Percentiles rank a stretch among this genome's conserved stretches.
Conservation (phyloP, 2,113 vertebrate species). For the Prinia subflava region DNA sequence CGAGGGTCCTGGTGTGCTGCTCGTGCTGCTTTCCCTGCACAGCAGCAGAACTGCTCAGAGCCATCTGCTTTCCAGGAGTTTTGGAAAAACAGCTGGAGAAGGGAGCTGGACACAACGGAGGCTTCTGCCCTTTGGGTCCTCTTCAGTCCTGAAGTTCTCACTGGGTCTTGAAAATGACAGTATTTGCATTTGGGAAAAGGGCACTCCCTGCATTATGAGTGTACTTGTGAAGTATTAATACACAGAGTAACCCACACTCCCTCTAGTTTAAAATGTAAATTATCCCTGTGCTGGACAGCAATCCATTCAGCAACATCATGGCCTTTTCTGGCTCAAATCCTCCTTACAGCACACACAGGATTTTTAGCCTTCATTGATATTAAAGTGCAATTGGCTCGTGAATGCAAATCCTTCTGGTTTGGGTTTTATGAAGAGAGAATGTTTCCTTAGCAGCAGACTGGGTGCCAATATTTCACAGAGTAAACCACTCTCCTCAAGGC, state of each 20-base stretch:
- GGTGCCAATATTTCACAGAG: background rate
- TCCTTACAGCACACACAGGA: background rate
- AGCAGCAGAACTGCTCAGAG: conserved; percentile 41
- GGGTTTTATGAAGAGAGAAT: background rate
- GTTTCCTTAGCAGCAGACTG: background rate
- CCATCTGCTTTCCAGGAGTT: conserved; percentile 54
- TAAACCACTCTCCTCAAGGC: background rate
- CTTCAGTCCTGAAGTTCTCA: background rate
- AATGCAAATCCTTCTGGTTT: background rate
- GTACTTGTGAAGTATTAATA: background rate
- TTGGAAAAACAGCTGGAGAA: conserved; percentile 37
- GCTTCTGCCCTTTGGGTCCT: background rate
- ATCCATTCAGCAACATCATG: background rate
- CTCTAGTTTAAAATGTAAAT: background rate
- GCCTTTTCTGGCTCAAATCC: background rate
- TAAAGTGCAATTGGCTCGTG: background rate
- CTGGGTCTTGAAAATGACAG: background rate
- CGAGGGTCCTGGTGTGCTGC: background rate
- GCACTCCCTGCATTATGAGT: background rate
- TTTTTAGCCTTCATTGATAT: background rate
- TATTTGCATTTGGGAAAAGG: background rate
- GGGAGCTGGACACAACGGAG: conserved; percentile 10
- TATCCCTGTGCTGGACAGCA: background rate
- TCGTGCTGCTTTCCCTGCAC: conserved; percentile 19
- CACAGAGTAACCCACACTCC: background rate